Evolutionary conservation across 2,888 invertebrate genomes (phyloP).

Genomic region (Netelia inedita): DNA sequence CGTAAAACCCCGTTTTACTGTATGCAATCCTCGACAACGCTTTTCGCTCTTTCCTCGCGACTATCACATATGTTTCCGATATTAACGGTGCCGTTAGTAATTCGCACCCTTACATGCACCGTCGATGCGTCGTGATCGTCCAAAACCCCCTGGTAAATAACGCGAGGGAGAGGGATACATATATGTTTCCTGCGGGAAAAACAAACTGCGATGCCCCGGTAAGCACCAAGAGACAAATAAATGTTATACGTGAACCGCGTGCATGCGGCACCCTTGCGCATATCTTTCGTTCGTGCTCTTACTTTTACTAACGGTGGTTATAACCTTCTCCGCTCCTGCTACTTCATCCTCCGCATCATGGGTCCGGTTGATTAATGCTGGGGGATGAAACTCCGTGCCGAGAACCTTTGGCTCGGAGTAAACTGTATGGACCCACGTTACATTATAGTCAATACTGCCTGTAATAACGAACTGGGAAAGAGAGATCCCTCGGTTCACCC

Average conservation of each 20-base stretch:
- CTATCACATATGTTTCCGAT: conserved; percentile 13
- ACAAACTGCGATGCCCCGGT: not conserved
- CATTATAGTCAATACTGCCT: conserved; percentile 33
- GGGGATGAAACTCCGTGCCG: conserved; percentile 58
- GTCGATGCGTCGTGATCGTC: not conserved
- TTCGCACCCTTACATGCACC: conserved; percentile 29
- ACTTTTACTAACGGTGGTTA: not conserved
- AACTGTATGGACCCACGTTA: conserved; percentile 8
- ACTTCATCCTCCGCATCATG: conserved; percentile 34
- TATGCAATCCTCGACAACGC: no score
- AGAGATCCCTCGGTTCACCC: conserved; percentile 41
- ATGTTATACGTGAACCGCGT: conserved; percentile 54
- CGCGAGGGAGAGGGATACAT: conserved; percentile 35
- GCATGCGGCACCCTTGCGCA: conserved; percentile 47
- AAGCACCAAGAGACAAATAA: conserved; percentile 35
- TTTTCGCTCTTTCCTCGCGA: no score
- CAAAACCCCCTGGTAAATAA: conserved; percentile 9
- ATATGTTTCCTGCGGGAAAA: conserved; percentile 41
- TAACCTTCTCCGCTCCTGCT: conserved; percentile 33
- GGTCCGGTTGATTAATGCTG: conserved; percentile 68
- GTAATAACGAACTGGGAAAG: conserved; percentile 33
- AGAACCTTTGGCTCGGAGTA: not conserved
- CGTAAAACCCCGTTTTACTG: no score
- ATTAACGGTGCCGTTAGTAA: conserved; percentile 53
- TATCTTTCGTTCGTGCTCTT: conserved; percentile 41